Evolutionary conservation across 2,113 vertebrate genomes (phyloP).

Genomic region (Galbula dea): DNA sequence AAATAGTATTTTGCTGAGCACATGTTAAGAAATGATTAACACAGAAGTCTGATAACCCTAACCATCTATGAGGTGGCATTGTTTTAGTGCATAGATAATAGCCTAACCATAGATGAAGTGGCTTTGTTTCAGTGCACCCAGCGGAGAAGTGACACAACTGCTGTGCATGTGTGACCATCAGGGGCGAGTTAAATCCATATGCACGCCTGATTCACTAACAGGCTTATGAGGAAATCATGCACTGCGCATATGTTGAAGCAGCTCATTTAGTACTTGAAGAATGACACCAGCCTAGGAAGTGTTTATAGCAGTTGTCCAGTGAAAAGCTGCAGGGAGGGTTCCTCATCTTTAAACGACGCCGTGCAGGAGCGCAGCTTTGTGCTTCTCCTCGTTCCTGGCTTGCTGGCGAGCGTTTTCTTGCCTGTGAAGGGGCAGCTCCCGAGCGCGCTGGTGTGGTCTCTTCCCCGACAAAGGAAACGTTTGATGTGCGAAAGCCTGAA

Average conservation of each 20-base stretch:
- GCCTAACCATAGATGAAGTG: not conserved
- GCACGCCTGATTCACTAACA: not conserved
- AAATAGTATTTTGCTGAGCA: not conserved
- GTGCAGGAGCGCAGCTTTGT: not conserved
- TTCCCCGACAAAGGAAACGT: fast-evolving
- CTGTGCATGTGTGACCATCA: not conserved
- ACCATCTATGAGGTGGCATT: not conserved
- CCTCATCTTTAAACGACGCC: not conserved
- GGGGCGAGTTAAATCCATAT: fast-evolving
- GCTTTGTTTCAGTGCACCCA: not conserved
- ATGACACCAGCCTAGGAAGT: not conserved
- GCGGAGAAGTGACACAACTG: not conserved
- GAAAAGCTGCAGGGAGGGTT: not conserved
- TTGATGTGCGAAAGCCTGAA: not conserved
- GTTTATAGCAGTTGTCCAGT: not conserved
- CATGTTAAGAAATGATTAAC: not conserved
- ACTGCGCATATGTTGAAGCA: not conserved
- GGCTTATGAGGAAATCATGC: not conserved
- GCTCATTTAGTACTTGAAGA: not conserved
- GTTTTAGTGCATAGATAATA: not conserved
- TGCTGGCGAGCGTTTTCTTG: not conserved
- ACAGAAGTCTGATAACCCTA: too few species aligned
- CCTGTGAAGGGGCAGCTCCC: not conserved
- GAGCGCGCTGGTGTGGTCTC: not conserved
- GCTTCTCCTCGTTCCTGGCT: not conserved